Percentiles rank a stretch among this genome's conserved stretches.
Conservation (phyloP, 1,140 invertebrate species). For the Theocolax elegans region DNA sequence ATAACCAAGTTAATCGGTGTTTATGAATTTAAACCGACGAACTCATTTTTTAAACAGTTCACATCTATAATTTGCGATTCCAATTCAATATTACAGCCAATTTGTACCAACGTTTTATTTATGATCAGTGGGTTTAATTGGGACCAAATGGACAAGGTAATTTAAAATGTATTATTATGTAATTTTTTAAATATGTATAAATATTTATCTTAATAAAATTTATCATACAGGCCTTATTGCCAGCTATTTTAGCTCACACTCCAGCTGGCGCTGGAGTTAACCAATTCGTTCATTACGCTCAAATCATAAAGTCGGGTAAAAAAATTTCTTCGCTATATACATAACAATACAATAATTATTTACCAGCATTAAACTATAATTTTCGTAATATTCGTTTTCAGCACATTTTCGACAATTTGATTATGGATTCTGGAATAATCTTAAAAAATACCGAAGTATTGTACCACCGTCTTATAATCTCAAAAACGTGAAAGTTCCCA, state of each 20-base stretch:
- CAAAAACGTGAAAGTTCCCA: slow-evolving; percentile 68
- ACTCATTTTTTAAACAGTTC: slow-evolving; percentile 61
- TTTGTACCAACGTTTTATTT: slow-evolving; percentile 72
- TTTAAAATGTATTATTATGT: not conserved
- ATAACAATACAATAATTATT: not conserved
- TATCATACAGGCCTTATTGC: slow-evolving; percentile 66
- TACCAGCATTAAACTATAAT: too few relatives aligned
- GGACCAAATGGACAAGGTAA: slow-evolving; percentile 61
- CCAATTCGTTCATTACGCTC: slow-evolving; percentile 82
- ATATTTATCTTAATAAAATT: not conserved
- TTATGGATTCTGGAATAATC: slow-evolving; percentile 68
- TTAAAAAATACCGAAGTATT: slow-evolving; percentile 65
- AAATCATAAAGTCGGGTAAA: slow-evolving; percentile 72
- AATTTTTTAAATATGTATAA: not conserved
- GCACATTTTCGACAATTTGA: slow-evolving; percentile 59
- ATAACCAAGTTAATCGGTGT: slow-evolving; percentile 65
- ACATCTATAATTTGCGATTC: slow-evolving; percentile 66
- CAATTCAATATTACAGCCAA: slow-evolving; percentile 60
- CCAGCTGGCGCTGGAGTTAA: slow-evolving; percentile 85
- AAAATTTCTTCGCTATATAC: too few relatives aligned
- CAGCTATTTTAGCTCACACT: slow-evolving; percentile 80
- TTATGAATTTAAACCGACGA: slow-evolving; percentile 68
- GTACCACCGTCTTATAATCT: slow-evolving; percentile 71
- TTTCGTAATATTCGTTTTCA: slow-evolving; percentile 30
- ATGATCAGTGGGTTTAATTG: slow-evolving; percentile 67